Evolutionary conservation across 2,888 invertebrate genomes (phyloP).

Genomic region (Boloria euphrosyne): DNA sequence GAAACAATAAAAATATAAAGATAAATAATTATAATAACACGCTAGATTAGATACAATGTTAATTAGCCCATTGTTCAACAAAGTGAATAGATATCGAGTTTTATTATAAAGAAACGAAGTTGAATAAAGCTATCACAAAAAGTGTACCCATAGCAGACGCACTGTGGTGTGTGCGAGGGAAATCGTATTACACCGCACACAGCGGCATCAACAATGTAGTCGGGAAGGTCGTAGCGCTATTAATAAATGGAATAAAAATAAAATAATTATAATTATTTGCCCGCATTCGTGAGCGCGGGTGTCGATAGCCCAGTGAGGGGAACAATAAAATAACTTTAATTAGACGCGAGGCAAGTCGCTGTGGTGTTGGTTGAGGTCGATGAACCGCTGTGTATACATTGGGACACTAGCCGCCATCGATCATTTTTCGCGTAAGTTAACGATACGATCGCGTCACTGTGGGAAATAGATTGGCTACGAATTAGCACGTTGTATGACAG

Average conservation of each 20-base stretch:
- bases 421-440: constrained; percentile 50
- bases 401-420: constrained; percentile 50
- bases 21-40: constrained; percentile 58
- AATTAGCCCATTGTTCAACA: constrained; percentile 62
- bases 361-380: constrained; percentile 46
- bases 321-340: constrained; percentile 82
- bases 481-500: constrained; percentile 9
- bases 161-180: too few relatives aligned
- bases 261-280: constrained; percentile 79
- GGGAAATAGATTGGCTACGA: constrained; percentile 34
- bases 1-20: constrained; percentile 52
- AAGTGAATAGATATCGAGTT: constrained; percentile 53
- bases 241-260: constrained; percentile 72
- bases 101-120: constrained; percentile 49
- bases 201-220: constrained; percentile 50
- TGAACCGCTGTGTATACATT: constrained; percentile 51
- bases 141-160: constrained; percentile 36
- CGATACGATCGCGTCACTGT: constrained; percentile 44
- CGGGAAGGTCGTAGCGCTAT: constrained; percentile 58
- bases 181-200: constrained; percentile 31
- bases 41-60: constrained; percentile 55
- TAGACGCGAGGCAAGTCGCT: constrained; percentile 56
- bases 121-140: constrained; percentile 42
- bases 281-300: constrained; percentile 73
- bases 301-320: constrained; percentile 58